Conservation (phyloP, 2,888 invertebrate species). For the Empis livida region DNA sequence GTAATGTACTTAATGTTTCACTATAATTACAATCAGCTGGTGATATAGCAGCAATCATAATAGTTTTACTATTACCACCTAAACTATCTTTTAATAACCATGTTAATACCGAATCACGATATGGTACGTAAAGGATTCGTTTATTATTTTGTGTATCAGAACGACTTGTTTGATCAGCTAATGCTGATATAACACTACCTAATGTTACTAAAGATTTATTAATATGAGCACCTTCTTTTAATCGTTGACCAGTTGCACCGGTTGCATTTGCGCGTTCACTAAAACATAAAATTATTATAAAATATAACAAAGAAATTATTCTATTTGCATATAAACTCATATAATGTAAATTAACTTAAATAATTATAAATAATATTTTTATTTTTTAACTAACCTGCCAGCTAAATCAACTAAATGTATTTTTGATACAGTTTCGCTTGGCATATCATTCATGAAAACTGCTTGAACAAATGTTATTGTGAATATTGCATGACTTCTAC, state of each 20-base stretch:
- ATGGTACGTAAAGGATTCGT: conserved; percentile 62
- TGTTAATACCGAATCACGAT: conserved; percentile 76
- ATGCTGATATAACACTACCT: conserved; percentile 75
- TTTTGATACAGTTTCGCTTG: conserved; percentile 80
- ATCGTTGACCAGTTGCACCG: conserved; percentile 78
- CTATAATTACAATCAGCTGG: conserved; percentile 79
- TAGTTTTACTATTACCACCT: conserved; percentile 82
- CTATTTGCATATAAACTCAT: no score
- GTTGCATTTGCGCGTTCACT: conserved; percentile 82
- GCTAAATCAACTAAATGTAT: conserved; percentile 82
- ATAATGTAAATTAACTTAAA: no score
- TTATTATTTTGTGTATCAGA: conserved; percentile 39
- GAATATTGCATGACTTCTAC: conserved; percentile 83
- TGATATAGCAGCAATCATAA: conserved; percentile 76
- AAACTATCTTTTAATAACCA: conserved; percentile 80
- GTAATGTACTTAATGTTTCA: conserved; percentile 71
- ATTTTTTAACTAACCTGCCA: conserved; percentile 52
- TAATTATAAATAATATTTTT: no score
- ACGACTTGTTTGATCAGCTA: conserved; percentile 50
- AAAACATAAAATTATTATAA: conserved; percentile 3
- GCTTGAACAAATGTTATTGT: conserved; percentile 84
- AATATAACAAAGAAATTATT: no score
- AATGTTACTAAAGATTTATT: conserved; percentile 81
- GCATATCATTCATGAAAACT: conserved; percentile 73
- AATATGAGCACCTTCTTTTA: conserved; percentile 83